These are phyloP conservation scores for Tribolium castaneum DNA, from an alignment of 1,140 invertebrate genomes.

Conservation along the genomic window DNA sequence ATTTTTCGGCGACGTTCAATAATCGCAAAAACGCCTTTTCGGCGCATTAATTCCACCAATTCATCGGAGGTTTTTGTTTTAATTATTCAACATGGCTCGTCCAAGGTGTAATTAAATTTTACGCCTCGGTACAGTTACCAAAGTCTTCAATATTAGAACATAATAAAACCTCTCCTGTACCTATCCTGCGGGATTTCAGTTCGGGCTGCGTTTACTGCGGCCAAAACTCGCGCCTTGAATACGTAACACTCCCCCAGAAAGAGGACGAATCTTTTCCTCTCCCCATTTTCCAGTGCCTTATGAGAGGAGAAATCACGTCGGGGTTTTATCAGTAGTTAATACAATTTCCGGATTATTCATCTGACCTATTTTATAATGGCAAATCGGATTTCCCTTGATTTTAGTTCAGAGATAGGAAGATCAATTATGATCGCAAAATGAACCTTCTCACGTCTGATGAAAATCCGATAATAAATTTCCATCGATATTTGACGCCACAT, in stretches of 20 bases:
- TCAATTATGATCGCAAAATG: conserved; percentile 13
- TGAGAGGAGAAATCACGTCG: background rate
- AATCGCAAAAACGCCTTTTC: background rate
- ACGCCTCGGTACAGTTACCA: background rate
- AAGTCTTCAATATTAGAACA: conserved; percentile 41
- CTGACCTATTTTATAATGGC: conserved; percentile 38
- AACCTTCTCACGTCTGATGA: background rate
- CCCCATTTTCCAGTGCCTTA: background rate
- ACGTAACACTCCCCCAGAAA: conserved; percentile 10
- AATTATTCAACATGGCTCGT: background rate
- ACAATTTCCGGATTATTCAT: conserved; percentile 39
- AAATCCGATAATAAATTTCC: conserved; percentile 19
- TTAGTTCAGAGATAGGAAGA: conserved; percentile 21
- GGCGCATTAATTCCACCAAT: background rate
- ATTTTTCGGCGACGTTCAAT: conserved; percentile 23
- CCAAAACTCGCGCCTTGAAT: conserved; percentile 28
- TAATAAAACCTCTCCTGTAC: conserved; percentile 32
- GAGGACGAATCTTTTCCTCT: conserved; percentile 29
- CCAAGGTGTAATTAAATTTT: conserved; percentile 17
- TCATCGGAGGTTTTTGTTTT: conserved; percentile 7
- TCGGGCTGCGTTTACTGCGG: conserved; percentile 5
- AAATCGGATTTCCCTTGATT: conserved; percentile 41
- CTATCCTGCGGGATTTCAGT: conserved; percentile 41
- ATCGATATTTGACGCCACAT: conserved; percentile 11
- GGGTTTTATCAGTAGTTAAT: conserved; percentile 37